Conservation (phyloP, 2,113 vertebrate genomes). For the Dicaeum eximium region DNA sequence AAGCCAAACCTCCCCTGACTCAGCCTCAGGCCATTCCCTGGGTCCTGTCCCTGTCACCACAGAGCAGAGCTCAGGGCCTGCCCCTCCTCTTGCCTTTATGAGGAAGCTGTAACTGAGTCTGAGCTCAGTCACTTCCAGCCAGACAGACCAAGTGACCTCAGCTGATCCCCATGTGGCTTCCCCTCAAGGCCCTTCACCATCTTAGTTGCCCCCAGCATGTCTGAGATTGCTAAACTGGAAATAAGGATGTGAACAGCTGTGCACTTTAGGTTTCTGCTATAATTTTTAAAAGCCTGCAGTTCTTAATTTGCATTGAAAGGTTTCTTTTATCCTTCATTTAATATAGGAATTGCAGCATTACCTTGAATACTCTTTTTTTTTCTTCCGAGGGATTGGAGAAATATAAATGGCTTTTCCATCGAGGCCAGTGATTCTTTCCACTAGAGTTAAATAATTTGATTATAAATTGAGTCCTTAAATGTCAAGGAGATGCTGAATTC, state of each 20-base stretch:
- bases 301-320: background rate
- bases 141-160: background rate
- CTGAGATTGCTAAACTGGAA: background rate
- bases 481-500: conserved; percentile 63
- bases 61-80: background rate
- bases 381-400: background rate
- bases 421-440: conserved; percentile 40
- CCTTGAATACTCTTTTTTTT: background rate
- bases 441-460: conserved; percentile 61
- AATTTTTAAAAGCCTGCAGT: background rate
- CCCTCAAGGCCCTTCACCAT: background rate
- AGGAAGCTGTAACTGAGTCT: background rate
- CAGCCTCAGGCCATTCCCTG: background rate
- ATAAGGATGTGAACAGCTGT: background rate
- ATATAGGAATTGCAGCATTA: background rate
- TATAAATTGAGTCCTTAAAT: conserved; percentile 65
- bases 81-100: background rate
- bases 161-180: background rate
- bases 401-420: conserved; percentile 20
- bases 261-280: background rate
- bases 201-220: background rate
- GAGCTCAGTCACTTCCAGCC: background rate
- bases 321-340: conserved; percentile 2
- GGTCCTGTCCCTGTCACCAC: background rate
- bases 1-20: background rate